Evolutionary conservation across 2,797 vertebrate genomes (phyloP).

Genomic region (Calcarius lapponicus): DNA sequence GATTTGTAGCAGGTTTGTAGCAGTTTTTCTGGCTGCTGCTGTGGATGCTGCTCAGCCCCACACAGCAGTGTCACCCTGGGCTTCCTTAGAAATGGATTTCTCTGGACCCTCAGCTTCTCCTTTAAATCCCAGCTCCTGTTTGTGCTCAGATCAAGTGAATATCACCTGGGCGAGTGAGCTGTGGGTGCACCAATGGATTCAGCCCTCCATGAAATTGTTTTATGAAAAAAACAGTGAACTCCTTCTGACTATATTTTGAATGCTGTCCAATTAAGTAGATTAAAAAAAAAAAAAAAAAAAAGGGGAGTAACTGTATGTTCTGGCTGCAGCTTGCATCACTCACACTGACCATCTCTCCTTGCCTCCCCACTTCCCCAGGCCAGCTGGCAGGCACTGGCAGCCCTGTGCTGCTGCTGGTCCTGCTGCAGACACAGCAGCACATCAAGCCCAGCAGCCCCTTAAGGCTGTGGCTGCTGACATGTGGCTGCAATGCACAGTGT

Average conservation of each 20-base stretch:
- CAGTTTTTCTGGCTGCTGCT: background rate
- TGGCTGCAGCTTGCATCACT: slow-evolving; percentile 48
- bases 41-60: background rate
- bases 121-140: background rate
- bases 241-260: background rate
- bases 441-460: rapidly evolving
- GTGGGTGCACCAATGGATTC: rapidly evolving
- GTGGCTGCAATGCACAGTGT: background rate
- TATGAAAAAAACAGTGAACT: background rate
- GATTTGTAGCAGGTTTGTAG: background rate
- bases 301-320: background rate
- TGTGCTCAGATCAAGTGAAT: background rate
- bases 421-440: background rate
- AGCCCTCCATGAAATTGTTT: background rate
- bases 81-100: background rate
- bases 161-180: rapidly evolving
- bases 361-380: background rate
- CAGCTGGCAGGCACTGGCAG: background rate
- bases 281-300: no score
- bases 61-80: background rate
- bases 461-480: background rate
- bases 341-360: background rate
- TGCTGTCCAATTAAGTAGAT: no score
- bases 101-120: background rate
- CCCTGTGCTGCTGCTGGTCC: background rate